Base-by-base conservation (phyloP, 2,113 vertebrate genomes). In the Eublepharis macularius region DNA sequence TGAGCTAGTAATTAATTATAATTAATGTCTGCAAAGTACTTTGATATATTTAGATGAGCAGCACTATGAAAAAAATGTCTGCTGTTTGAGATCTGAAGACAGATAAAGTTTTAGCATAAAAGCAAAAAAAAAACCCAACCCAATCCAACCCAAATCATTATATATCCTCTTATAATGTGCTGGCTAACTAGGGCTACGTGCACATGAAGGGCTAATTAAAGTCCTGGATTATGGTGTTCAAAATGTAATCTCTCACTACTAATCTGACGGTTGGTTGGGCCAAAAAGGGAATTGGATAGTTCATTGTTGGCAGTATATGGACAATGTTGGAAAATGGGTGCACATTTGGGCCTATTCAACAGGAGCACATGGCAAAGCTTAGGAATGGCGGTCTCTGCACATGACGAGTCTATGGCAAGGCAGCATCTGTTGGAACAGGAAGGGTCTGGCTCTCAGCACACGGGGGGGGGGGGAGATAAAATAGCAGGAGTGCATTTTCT, bases 61-160 rank as follows among this genome's bases (percentile, higher is more conserved):
- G 45, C 84, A 36, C 79, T 84, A 60, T 75, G 81, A 87, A 90
- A 93, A 92, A 74, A 80, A 66, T 88, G 91, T 84, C 90, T 39
- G 3, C 74, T 94, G 92, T 89, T 93, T 63, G 88, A 92, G 94
- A 95, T 94, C 72, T 65, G 89, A 95, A 65, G 68, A 36, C 92
- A 94, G 91, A 93, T 92, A 90, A 95, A 91, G 85, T 83, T 91
- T 80, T 78, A 90, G 51, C 57, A 92, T 90, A 89, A 93, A 96
- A 86, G 65, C 76, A 88, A 36, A 41, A 34, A 16, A 66, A 49
- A 29, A 63, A 63, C 29, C 26, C n/a, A n/a, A n/a, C n/a, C n/a
- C n/a, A n/a, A n/a, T n/a, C 14, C 89, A 91, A 94, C 89, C 88
- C 85, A 84, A 89, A 39, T 93, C 92, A 94, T 96, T 95, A 96